Conservation (phyloP, 2,797 vertebrate species). For the Spondyliosoma cantharus region DNA sequence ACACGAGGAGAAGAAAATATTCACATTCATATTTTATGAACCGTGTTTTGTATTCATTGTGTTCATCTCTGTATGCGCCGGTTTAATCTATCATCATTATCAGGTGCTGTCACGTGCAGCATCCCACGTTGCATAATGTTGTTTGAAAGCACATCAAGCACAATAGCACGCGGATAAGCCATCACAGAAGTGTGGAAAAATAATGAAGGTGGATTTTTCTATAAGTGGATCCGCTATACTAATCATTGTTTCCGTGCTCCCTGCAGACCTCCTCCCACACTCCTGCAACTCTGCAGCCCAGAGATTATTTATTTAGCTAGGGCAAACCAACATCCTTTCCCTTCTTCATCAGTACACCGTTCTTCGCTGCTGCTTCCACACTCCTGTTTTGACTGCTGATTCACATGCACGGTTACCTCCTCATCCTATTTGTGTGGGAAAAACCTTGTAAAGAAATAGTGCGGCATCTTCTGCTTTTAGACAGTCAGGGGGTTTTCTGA, state of each 20-base stretch:
- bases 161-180: slow-evolving; percentile 25
- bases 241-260: slow-evolving; percentile 71
- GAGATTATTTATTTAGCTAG: slow-evolving; percentile 70
- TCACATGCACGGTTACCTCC: neutral
- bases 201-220: slow-evolving; percentile 66
- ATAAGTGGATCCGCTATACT: slow-evolving; percentile 71
- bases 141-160: slow-evolving; percentile 24
- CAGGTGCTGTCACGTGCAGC: neutral
- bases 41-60: slow-evolving; percentile 10
- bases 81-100: slow-evolving; percentile 23
- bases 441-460: slow-evolving; percentile 9
- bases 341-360: slow-evolving; percentile 17
- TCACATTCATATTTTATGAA: slow-evolving; percentile 1
- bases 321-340: slow-evolving; percentile 39
- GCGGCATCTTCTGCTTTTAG: neutral
- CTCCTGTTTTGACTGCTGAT: slow-evolving; percentile 37
- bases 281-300: slow-evolving; percentile 53
- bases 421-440: neutral
- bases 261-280: slow-evolving; percentile 74
- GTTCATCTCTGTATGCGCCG: slow-evolving; percentile 1
- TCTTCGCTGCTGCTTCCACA: slow-evolving; percentile 9
- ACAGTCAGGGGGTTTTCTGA: neutral
- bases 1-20: slow-evolving; percentile 16
- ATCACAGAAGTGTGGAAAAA: slow-evolving; percentile 51
- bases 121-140: slow-evolving; percentile 1